Percentiles rank a stretch among this genome's conserved stretches.
Evolutionary conservation across 2,888 invertebrate genomes (phyloP).

Genomic region (Tenthredo livida): DNA sequence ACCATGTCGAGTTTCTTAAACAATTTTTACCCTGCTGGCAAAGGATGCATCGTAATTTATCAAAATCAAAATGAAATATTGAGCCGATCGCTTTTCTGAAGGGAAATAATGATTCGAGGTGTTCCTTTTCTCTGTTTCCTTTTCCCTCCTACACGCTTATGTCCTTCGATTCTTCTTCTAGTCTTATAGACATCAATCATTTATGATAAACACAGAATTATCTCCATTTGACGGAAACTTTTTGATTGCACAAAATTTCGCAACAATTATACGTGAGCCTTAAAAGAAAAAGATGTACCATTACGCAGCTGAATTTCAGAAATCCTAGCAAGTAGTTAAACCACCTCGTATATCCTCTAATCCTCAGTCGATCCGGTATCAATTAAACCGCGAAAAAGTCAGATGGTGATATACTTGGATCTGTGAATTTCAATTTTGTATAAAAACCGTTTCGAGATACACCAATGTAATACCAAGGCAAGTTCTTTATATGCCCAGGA

Average conservation of each 20-base stretch:
- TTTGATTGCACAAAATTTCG: background rate
- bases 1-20: constrained; percentile 37
- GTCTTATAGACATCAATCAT: background rate
- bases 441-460: background rate
- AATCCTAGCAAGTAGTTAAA: background rate
- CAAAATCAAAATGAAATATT: constrained; percentile 50
- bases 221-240: background rate
- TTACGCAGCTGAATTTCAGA: background rate
- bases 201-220: background rate
- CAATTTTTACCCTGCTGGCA: constrained; percentile 25
- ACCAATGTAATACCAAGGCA: background rate
- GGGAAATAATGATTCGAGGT: constrained; percentile 25
- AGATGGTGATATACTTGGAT: background rate
- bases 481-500: background rate
- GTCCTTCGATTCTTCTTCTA: background rate
- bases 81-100: constrained; percentile 19
- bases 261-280: background rate
- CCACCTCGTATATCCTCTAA: background rate
- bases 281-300: background rate
- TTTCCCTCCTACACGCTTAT: background rate
- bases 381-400: background rate
- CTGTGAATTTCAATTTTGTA: background rate
- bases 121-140: constrained; percentile 16
- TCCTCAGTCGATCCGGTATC: background rate
- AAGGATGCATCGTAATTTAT: constrained; percentile 38